phyloP scores from a whole-genome alignment of 92 coral and sea anemone genomes.

The Phenganax subtilis region DNA sequence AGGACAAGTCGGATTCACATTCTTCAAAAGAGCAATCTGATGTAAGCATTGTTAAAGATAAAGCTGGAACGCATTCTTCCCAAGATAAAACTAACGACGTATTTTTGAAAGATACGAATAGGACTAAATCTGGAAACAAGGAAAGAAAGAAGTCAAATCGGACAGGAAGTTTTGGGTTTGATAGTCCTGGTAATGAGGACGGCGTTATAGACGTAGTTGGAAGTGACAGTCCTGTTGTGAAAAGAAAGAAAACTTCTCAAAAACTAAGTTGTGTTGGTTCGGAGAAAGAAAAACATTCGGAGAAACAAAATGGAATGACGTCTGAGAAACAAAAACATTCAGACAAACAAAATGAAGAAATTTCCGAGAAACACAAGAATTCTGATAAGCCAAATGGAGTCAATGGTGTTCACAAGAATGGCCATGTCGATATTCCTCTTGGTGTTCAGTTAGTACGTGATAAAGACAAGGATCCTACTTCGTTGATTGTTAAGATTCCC shows the following conservation, averaged over 20 bases:
- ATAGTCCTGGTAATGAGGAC: constrained; percentile 59
- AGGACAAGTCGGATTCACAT: constrained; percentile 17
- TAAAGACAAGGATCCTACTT: constrained; percentile 67
- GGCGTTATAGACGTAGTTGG: constrained; percentile 62
- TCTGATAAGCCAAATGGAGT: background rate
- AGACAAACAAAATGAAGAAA: too few relatives aligned
- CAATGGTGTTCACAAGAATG: constrained; percentile 53
- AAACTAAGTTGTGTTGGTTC: too few relatives aligned
- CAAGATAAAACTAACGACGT: constrained; percentile 39
- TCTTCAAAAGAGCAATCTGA: constrained; percentile 4
- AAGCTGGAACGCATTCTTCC: constrained; percentile 11
- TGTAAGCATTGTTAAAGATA: constrained; percentile 46
- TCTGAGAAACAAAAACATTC: constrained; percentile 22
- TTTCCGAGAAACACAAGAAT: background rate
- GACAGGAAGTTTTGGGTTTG: constrained; percentile 7
- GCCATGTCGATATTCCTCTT: constrained; percentile 49
- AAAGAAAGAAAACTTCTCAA: constrained; percentile 14
- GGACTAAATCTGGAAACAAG: constrained; percentile 23
- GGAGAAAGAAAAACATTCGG: background rate
- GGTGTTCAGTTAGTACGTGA: constrained; percentile 62
- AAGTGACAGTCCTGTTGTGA: constrained; percentile 48
- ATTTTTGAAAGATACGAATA: constrained; percentile 39
- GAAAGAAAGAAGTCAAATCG: constrained; percentile 38
- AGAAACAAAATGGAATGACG: background rate
- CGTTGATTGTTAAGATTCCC: constrained; percentile 86